Conservation (phyloP, 1,140 invertebrate genomes). For the Brachionus manjavacas region DNA sequence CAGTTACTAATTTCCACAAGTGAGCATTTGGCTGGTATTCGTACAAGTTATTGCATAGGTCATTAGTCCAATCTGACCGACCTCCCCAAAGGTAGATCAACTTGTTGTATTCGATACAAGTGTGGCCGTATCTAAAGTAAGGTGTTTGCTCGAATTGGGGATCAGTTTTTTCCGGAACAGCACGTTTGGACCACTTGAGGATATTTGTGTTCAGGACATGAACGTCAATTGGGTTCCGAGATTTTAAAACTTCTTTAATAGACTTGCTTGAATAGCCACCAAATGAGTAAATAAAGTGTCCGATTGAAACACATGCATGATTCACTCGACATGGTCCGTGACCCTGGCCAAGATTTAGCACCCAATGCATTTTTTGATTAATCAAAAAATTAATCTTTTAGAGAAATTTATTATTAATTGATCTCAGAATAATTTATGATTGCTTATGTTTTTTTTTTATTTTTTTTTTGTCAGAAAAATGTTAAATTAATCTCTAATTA, state of each 20-base stretch:
- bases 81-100: constrained; percentile 84
- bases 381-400: not conserved
- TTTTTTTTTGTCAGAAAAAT: not conserved
- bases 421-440: not conserved
- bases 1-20: constrained; percentile 66
- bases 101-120: constrained; percentile 70
- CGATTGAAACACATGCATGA: constrained; percentile 79
- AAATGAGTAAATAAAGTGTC: constrained; percentile 77
- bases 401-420: not conserved
- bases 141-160: constrained; percentile 47
- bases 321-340: constrained; percentile 71
- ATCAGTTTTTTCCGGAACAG: not conserved
- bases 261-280: constrained; percentile 70
- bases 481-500: not conserved
- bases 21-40: constrained; percentile 69
- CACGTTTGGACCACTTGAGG: constrained; percentile 42
- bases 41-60: constrained; percentile 71
- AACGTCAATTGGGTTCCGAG: constrained; percentile 72
- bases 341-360: constrained; percentile 6
- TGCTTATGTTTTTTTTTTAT: not conserved
- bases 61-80: constrained; percentile 68
- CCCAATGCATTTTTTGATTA: constrained; percentile 9
- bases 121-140: constrained; percentile 74
- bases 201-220: constrained; percentile 71
- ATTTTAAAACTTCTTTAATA: constrained; percentile 69